Percentiles rank a stretch among this genome's conserved stretches.
phyloP scores from a whole-genome alignment of 2,888 invertebrate species.

The Sussaba pulchella region DNA sequence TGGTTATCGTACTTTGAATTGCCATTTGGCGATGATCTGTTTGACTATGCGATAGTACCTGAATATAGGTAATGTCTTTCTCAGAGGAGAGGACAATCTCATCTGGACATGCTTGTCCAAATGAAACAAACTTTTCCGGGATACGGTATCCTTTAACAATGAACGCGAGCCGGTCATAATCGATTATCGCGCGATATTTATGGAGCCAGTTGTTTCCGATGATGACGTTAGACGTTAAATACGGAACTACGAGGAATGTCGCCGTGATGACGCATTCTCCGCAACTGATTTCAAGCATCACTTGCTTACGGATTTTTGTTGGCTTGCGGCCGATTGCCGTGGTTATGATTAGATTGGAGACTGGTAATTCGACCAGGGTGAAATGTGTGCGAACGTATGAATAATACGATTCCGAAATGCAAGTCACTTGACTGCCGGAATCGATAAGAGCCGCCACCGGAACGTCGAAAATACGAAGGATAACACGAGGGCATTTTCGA shows the following conservation, averaged over 20 bases:
- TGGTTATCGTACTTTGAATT: too few species aligned
- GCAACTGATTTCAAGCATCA: not conserved
- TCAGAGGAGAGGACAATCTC: too few species aligned
- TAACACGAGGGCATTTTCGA: not conserved
- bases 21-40: too few species aligned
- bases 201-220: slow-evolving; percentile 57
- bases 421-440: not conserved
- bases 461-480: not conserved
- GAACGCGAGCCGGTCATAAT: not conserved
- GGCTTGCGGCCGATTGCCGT: not conserved
- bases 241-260: slow-evolving; percentile 43
- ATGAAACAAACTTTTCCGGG: not conserved
- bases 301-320: not conserved
- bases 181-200: not conserved
- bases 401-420: not conserved
- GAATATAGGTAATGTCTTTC: too few species aligned
- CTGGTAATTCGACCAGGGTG: not conserved
- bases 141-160: not conserved
- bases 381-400: not conserved
- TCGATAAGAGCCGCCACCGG: not conserved
- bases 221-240: slow-evolving; percentile 44
- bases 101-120: not conserved
- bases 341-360: not conserved
- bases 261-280: not conserved
- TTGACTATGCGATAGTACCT: too few species aligned